phyloP scores from a whole-genome alignment of 2,797 vertebrate species.

The Vultur gryphus region DNA sequence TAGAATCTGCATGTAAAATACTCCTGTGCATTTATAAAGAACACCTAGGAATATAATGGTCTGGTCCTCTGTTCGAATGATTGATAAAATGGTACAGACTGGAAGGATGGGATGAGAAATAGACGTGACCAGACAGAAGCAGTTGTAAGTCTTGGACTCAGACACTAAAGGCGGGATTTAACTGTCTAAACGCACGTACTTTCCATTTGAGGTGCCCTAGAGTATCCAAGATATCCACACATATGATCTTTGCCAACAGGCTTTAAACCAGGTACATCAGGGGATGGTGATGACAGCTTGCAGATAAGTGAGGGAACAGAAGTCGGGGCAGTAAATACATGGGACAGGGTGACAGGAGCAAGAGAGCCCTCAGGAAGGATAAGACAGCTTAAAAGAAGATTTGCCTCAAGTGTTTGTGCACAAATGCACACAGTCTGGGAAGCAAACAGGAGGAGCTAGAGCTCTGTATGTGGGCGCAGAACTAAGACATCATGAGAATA shows the following conservation, averaged over 20 bases:
- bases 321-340: background rate
- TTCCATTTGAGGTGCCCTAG: slow-evolving; percentile 52
- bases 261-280: slow-evolving; percentile 45
- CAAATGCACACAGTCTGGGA: background rate
- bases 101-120: background rate
- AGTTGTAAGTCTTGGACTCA: background rate
- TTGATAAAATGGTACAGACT: background rate
- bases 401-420: slow-evolving; percentile 26
- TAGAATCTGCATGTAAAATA: background rate
- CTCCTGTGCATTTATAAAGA: background rate
- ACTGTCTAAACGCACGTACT: slow-evolving; percentile 19
- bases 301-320: slow-evolving; percentile 45
- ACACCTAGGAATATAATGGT: background rate
- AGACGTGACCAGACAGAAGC: slow-evolving; percentile 14
- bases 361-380: slow-evolving; percentile 21
- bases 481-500: background rate
- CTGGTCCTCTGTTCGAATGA: background rate
- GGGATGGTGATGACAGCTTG: slow-evolving; percentile 47
- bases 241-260: slow-evolving; percentile 66
- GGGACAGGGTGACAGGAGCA: slow-evolving; percentile 39
- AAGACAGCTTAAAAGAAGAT: slow-evolving; percentile 23
- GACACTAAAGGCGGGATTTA: background rate
- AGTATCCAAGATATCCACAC: slow-evolving; percentile 55
- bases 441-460: background rate
- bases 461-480: background rate